A percentile compares a stretch with the other conserved stretches of the same genome.
These are phyloP conservation scores for Drosophila bunnanda DNA, from an alignment of 2,888 invertebrate genomes.

Conservation along the genomic window DNA sequence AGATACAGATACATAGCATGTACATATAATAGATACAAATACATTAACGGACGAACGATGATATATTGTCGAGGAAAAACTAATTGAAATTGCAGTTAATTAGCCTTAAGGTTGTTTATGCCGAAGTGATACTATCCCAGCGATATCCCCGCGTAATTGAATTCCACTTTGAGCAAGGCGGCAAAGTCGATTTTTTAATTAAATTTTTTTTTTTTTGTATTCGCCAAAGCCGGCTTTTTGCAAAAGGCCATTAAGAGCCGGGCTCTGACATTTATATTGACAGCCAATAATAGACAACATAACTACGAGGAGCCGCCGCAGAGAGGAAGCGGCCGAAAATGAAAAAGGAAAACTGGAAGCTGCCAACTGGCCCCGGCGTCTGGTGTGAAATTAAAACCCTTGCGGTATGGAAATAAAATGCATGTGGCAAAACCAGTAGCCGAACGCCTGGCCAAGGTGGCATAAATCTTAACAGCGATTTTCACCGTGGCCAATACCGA, in stretches of 20 bases:
- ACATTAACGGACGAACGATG: slow-evolving; percentile 9
- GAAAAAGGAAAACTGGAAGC: slow-evolving; percentile 32
- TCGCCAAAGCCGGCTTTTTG: slow-evolving; percentile 53
- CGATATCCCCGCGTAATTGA: slow-evolving; percentile 57
- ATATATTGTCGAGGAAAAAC: slow-evolving; percentile 39
- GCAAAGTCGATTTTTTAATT: slow-evolving; percentile 41
- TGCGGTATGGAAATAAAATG: slow-evolving; percentile 48
- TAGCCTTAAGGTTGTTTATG: slow-evolving; percentile 41
- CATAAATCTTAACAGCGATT: slow-evolving; percentile 77
- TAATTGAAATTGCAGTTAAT: slow-evolving; percentile 52
- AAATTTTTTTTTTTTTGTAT: slow-evolving; percentile 37
- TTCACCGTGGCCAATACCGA: slow-evolving; percentile 64
- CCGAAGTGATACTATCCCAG: slow-evolving; percentile 10
- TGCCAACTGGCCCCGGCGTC: slow-evolving; percentile 43
- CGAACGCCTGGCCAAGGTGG: slow-evolving; percentile 47
- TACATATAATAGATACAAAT: neutral
- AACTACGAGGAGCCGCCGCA: slow-evolving; percentile 58
- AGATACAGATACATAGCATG: slow-evolving; percentile 10
- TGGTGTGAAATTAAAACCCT: slow-evolving; percentile 66
- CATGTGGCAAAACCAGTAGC: slow-evolving; percentile 71
- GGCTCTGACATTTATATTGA: slow-evolving; percentile 82
- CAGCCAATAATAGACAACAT: slow-evolving; percentile 80
- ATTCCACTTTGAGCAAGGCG: slow-evolving; percentile 49
- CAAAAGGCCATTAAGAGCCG: slow-evolving; percentile 67
- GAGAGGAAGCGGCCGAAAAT: slow-evolving; percentile 49